Percentiles rank a stretch among this genome's conserved stretches.
Conservation (phyloP, 2,888 invertebrate genomes). For the Oxyscelio sp. region DNA sequence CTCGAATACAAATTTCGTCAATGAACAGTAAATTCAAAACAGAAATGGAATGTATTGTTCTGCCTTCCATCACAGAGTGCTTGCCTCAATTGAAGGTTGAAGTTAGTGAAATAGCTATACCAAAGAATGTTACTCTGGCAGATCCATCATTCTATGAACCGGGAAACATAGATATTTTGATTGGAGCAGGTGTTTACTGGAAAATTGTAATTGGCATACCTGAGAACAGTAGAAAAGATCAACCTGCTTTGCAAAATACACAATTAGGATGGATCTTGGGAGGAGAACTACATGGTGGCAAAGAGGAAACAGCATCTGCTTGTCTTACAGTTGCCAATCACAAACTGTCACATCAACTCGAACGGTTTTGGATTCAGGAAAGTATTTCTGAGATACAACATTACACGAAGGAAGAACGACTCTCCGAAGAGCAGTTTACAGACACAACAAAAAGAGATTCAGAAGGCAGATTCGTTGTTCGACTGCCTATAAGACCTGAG, state of each 20-base stretch:
- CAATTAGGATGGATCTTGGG: too few relatives aligned
- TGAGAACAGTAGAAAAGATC: not conserved
- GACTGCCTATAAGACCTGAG: too few relatives aligned
- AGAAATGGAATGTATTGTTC: not conserved
- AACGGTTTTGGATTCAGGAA: constrained; percentile 27
- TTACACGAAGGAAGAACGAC: too few relatives aligned
- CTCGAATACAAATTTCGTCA: too few relatives aligned
- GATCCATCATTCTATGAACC: constrained; percentile 12
- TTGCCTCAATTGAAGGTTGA: not conserved
- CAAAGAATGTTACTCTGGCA: constrained; percentile 7
- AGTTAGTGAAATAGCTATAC: not conserved
- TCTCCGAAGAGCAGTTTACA: too few relatives aligned
- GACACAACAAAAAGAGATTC: too few relatives aligned
- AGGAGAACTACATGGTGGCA: not conserved
- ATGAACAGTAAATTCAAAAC: too few relatives aligned
- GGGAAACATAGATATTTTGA: not conserved
- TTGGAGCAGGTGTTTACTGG: constrained; percentile 24
- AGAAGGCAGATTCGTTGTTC: too few relatives aligned
- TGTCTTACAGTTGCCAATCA: constrained; percentile 12
- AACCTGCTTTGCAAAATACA: constrained; percentile 25
- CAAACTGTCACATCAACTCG: constrained; percentile 21
- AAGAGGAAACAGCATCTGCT: not conserved
- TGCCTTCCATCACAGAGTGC: not conserved
- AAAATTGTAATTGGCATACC: not conserved
- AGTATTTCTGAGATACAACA: not conserved